A percentile compares a stretch with the other conserved stretches of the same genome.
phyloP scores from a whole-genome alignment of 2,113 vertebrate genomes.

The Ptilorrhoa leucosticta region DNA sequence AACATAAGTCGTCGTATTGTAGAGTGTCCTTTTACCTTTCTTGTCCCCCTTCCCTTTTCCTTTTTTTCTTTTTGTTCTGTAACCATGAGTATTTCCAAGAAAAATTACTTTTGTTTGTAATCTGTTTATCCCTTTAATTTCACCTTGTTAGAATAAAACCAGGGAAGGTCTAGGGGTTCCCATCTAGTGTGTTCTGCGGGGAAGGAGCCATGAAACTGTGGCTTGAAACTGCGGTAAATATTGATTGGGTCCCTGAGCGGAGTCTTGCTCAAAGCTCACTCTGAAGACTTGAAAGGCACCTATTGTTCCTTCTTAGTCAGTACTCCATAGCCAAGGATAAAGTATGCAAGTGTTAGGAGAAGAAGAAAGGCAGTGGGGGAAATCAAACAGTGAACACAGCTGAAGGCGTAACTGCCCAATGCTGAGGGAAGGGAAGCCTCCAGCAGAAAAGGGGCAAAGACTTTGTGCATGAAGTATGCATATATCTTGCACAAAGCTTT shows the following conservation, averaged over 20 bases:
- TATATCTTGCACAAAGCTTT: neutral
- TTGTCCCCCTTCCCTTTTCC: neutral
- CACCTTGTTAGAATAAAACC: constrained; percentile 25
- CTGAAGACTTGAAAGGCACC: constrained; percentile 77
- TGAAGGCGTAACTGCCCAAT: constrained; percentile 64
- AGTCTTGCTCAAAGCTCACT: constrained; percentile 57
- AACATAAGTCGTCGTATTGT: neutral
- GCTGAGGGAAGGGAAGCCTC: constrained; percentile 37
- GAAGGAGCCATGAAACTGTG: constrained; percentile 59
- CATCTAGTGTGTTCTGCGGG: constrained; percentile 25
- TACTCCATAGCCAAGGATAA: constrained; percentile 73
- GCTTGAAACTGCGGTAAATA: constrained; percentile 73
- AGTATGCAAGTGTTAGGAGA: constrained; percentile 80
- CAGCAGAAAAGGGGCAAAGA: constrained; percentile 3
- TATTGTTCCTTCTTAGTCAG: constrained; percentile 82
- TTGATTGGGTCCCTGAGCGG: constrained; percentile 64
- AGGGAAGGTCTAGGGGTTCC: neutral
- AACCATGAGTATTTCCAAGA: neutral
- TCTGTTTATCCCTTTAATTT: constrained; percentile 2
- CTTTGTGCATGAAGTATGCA: neutral
- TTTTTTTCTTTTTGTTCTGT: neutral
- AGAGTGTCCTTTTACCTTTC: neutral
- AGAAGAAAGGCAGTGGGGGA: constrained; percentile 60
- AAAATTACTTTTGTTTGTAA: constrained; percentile 20
- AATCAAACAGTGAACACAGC: constrained; percentile 57